These are phyloP conservation scores for Nephrotoma appendiculata DNA, from an alignment of 2,888 invertebrate species.

Conservation along the genomic window DNA sequence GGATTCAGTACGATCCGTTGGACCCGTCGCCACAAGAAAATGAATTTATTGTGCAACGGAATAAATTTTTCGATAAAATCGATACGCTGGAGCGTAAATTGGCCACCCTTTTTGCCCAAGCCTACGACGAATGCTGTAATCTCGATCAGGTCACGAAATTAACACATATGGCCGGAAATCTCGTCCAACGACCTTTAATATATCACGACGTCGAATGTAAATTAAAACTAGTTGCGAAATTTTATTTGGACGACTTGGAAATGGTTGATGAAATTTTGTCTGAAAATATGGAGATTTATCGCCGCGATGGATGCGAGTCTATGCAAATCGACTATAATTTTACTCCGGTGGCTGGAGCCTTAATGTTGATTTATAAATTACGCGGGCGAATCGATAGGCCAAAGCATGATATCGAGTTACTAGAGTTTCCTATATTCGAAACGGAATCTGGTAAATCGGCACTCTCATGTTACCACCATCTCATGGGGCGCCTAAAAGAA, in stretches of 20 bases:
- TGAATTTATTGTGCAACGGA: slow-evolving; percentile 49
- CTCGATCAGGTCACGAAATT: slow-evolving; percentile 48
- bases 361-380: slow-evolving; percentile 58
- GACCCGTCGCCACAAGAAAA: slow-evolving; percentile 53
- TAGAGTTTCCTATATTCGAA: slow-evolving; percentile 42
- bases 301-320: slow-evolving; percentile 15
- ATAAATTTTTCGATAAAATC: slow-evolving; percentile 43
- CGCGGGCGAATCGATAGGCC: slow-evolving; percentile 41
- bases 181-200: background rate
- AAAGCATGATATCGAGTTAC: slow-evolving; percentile 42
- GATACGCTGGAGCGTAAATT: slow-evolving; percentile 63
- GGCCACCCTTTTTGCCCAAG: slow-evolving; percentile 64
- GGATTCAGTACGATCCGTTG: slow-evolving; percentile 58
- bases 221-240: background rate
- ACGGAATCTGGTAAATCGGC: background rate
- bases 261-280: background rate
- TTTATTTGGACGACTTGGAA: background rate
- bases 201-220: background rate
- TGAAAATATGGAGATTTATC: background rate
- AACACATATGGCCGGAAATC: slow-evolving; percentile 1
- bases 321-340: slow-evolving; percentile 48
- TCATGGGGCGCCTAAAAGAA: background rate
- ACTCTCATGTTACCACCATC: background rate
- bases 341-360: slow-evolving; percentile 62
- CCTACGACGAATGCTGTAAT: slow-evolving; percentile 64